phyloP scores from a whole-genome alignment of 2,888 invertebrate genomes.

The Polydrusus tereticollis region DNA sequence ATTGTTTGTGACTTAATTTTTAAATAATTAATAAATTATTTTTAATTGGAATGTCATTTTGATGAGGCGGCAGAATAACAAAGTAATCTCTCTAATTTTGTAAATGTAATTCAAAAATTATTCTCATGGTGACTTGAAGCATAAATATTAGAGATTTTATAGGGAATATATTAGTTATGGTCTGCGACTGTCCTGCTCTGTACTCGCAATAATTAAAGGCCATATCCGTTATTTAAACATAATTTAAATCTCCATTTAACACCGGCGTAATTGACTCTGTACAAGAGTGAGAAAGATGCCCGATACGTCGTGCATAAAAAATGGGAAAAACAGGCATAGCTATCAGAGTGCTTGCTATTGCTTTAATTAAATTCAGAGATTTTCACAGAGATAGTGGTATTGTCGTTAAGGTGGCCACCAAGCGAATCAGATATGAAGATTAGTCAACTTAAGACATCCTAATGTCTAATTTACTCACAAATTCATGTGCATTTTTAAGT shows the following conservation, averaged over 20 bases:
- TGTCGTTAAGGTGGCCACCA: conserved; percentile 64
- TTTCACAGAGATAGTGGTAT: conserved; percentile 63
- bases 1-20: conserved; percentile 14
- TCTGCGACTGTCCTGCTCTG: conserved; percentile 62
- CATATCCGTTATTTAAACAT: conserved; percentile 62
- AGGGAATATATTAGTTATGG: conserved; percentile 64
- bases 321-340: conserved; percentile 47
- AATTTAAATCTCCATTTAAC: conserved; percentile 57
- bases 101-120: conserved; percentile 58
- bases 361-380: conserved; percentile 63
- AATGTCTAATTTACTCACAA: conserved; percentile 63
- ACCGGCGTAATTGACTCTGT: background rate
- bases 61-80: conserved; percentile 6
- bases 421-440: conserved; percentile 65
- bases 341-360: conserved; percentile 62
- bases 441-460: conserved; percentile 62
- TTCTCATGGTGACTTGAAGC: conserved; percentile 61
- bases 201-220: conserved; percentile 63
- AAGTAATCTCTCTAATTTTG: conserved; percentile 52
- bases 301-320: conserved; percentile 19
- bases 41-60: conserved; percentile 35
- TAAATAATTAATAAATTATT: conserved; percentile 25
- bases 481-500: conserved; percentile 61
- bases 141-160: conserved; percentile 63
- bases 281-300: conserved; percentile 8